Conservation (phyloP, 2,888 invertebrate species). For the Pemphredon lugubris region DNA sequence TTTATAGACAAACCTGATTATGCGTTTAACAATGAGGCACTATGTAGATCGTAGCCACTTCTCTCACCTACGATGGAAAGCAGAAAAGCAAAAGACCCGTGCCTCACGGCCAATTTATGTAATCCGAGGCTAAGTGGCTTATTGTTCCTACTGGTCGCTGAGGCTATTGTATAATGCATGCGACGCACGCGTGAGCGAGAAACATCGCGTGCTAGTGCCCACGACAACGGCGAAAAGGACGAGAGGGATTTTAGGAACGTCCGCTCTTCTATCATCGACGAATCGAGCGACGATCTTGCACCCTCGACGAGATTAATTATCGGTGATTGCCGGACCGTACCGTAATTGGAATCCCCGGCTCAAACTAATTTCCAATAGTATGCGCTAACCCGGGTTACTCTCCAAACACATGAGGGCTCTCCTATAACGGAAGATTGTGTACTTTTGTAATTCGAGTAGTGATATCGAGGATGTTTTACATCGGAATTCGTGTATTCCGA, state of each 20-base stretch:
- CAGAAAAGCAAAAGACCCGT: not conserved
- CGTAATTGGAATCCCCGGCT: slow-evolving; percentile 52
- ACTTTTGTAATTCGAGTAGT: no score
- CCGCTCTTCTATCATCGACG: not conserved
- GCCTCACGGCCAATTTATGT: slow-evolving; percentile 60
- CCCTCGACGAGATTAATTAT: slow-evolving; percentile 39
- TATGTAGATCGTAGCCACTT: no score
- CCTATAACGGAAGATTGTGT: not conserved
- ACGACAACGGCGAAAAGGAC: not conserved
- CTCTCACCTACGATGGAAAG: slow-evolving; percentile 1
- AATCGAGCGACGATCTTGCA: not conserved
- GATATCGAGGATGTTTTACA: no score
- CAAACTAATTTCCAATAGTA: slow-evolving; percentile 32
- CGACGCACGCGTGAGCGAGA: slow-evolving; percentile 11
- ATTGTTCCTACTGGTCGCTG: slow-evolving; percentile 58
- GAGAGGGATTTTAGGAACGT: slow-evolving; percentile 1
- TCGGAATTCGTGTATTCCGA: no score
- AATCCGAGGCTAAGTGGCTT: slow-evolving; percentile 66
- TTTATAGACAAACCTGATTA: no score
- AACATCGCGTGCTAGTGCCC: no score
- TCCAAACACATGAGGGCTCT: not conserved
- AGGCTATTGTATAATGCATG: slow-evolving; percentile 58
- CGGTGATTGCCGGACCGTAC: slow-evolving; percentile 39
- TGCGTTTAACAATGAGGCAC: no score
- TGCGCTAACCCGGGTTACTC: not conserved